A percentile compares a stretch with the other conserved stretches of the same genome.
Evolutionary conservation across 2,113 vertebrate genomes (phyloP).

Genomic region (Apistogramma diplotaenia): DNA sequence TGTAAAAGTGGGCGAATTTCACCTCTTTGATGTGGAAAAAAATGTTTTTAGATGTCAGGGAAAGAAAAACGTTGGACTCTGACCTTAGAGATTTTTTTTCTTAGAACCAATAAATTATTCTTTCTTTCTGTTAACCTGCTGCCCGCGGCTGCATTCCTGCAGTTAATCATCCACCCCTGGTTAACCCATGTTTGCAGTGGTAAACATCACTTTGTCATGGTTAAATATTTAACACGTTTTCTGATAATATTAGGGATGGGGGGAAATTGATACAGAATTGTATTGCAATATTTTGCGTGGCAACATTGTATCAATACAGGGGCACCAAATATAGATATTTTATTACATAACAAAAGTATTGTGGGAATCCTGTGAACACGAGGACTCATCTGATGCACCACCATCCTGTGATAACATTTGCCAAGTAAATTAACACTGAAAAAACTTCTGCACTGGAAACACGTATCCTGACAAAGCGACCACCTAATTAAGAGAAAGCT

Average conservation of each 20-base stretch:
- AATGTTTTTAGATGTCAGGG: not conserved
- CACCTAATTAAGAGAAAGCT: not conserved
- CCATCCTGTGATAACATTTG: not conserved
- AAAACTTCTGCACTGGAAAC: not conserved
- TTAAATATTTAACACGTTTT: not conserved
- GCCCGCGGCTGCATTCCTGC: constrained; percentile 40
- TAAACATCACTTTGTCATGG: constrained; percentile 26
- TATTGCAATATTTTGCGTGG: too few relatives aligned
- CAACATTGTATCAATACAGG: not conserved
- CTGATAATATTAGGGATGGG: not conserved
- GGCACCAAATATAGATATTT: not conserved
- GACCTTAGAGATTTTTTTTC: not conserved
- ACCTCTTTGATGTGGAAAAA: constrained; percentile 8
- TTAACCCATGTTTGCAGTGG: constrained; percentile 26
- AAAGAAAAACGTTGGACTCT: not conserved
- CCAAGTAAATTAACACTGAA: not conserved
- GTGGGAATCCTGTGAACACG: not conserved
- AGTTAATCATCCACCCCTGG: constrained; percentile 61
- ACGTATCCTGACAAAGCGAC: not conserved
- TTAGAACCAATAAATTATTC: not conserved
- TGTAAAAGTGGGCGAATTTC: not conserved
- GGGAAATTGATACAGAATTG: not conserved
- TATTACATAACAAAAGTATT: not conserved
- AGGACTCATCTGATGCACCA: not conserved
- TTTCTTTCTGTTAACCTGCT: constrained; percentile 3